Evolutionary conservation across 1,140 invertebrate species (phyloP).

Genomic region (Brachionus koreanus): DNA sequence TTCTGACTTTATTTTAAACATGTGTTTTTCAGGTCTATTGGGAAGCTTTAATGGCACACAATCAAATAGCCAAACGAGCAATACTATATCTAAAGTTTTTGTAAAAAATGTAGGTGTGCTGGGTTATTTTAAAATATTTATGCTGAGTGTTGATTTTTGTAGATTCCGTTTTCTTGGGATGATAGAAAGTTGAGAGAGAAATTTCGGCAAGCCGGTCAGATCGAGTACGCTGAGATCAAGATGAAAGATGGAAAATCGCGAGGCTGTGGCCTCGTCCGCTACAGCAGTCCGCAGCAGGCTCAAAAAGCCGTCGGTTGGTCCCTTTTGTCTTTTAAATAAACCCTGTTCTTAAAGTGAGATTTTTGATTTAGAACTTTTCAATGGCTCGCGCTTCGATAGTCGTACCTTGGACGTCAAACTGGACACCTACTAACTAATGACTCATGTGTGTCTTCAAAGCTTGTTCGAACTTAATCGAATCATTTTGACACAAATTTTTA

Average conservation of each 20-base stretch:
- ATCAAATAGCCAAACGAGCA: background rate
- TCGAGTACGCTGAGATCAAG: slow-evolving; percentile 86
- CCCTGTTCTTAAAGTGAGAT: slow-evolving; percentile 55
- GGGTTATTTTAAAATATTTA: background rate
- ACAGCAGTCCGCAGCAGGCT: slow-evolving; percentile 79
- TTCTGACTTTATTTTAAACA: background rate
- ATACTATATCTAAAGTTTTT: slow-evolving; percentile 63
- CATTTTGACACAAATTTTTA: background rate
- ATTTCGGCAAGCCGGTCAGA: slow-evolving; percentile 61
- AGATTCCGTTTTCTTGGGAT: slow-evolving; percentile 49
- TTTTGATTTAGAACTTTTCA: slow-evolving; percentile 44
- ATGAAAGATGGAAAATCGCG: slow-evolving; percentile 63
- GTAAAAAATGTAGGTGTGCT: slow-evolving; percentile 70
- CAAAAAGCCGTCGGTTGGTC: slow-evolving; percentile 76
- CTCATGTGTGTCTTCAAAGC: background rate
- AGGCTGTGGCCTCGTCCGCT: slow-evolving; percentile 77
- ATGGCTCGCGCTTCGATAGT: slow-evolving; percentile 42
- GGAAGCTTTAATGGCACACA: slow-evolving; percentile 9
- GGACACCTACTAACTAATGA: background rate
- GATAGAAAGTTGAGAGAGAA: slow-evolving; percentile 21
- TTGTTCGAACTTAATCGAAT: background rate
- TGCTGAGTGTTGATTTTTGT: background rate
- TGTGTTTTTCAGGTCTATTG: slow-evolving; percentile 18
- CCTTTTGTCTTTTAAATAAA: slow-evolving; percentile 53
- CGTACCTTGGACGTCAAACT: slow-evolving; percentile 40